These are phyloP conservation scores for Macrosoma leucophasiata DNA, from an alignment of 2,888 invertebrate genomes.

Conservation along the genomic window DNA sequence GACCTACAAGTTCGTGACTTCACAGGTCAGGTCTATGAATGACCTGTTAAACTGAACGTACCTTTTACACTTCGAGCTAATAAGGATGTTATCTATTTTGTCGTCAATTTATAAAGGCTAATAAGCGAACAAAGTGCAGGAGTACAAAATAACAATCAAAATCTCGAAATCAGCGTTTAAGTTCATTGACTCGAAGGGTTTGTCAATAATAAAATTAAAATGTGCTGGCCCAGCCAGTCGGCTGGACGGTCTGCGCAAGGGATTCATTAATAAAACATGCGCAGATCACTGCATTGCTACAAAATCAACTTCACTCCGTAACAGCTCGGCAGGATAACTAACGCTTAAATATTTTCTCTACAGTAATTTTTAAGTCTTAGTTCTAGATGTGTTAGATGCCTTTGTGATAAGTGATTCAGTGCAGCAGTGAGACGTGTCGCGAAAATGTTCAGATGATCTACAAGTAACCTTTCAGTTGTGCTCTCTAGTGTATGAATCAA, in stretches of 20 bases:
- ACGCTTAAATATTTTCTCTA: constrained; percentile 42
- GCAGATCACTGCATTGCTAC: constrained; percentile 71
- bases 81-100: constrained; percentile 19
- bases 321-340: constrained; percentile 38
- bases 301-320: constrained; percentile 62
- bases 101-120: constrained; percentile 14
- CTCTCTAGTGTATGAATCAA: constrained; percentile 30
- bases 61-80: too few species aligned
- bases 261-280: constrained; percentile 55
- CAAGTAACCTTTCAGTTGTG: constrained; percentile 19
- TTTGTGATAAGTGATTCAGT: constrained; percentile 27
- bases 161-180: constrained; percentile 23
- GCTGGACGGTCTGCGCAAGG: constrained; percentile 58
- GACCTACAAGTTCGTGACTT: too few species aligned
- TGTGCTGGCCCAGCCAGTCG: constrained; percentile 33
- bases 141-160: too few species aligned
- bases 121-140: too few species aligned
- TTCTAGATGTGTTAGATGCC: too few species aligned
- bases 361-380: constrained; percentile 40
- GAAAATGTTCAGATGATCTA: constrained; percentile 44
- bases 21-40: too few species aligned
- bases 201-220: constrained; percentile 61
- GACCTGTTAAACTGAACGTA: too few species aligned
- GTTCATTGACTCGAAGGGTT: constrained; percentile 58
- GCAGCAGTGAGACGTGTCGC: constrained; percentile 30